A percentile compares a stretch with the other conserved stretches of the same genome.
phyloP scores from a whole-genome alignment of 2,888 invertebrate species.

The Xylophagus ater region DNA sequence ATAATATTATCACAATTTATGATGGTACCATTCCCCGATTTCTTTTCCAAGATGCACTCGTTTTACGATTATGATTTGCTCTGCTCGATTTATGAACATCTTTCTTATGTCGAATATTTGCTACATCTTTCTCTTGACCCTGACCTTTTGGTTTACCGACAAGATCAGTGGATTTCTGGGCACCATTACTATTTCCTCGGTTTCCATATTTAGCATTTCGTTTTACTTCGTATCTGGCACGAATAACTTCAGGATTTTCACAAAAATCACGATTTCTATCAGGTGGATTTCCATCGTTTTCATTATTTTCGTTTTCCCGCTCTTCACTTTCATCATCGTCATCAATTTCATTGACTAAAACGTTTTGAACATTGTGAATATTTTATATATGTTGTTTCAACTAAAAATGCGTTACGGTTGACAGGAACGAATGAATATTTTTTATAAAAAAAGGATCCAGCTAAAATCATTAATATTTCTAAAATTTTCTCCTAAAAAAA shows the following conservation, averaged over 20 bases:
- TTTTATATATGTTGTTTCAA: no score
- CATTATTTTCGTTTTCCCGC: constrained; percentile 30
- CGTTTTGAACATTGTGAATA: constrained; percentile 39
- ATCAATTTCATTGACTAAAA: constrained; percentile 30
- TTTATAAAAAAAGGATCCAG: no score
- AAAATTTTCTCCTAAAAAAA: no score
- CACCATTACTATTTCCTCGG: constrained; percentile 14
- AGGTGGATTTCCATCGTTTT: no score
- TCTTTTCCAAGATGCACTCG: constrained; percentile 70
- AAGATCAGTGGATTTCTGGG: constrained; percentile 35
- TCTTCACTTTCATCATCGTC: constrained; percentile 23
- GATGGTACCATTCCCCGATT: constrained; percentile 65
- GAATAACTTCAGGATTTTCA: constrained; percentile 61
- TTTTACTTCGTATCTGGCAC: constrained; percentile 55
- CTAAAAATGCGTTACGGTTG: no score
- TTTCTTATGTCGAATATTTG: constrained; percentile 63
- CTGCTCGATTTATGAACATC: constrained; percentile 62
- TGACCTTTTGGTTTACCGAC: constrained; percentile 68
- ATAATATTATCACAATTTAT: no score
- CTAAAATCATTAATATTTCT: no score
- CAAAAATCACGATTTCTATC: constrained; percentile 45
- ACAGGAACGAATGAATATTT: no score
- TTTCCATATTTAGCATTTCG: constrained; percentile 28
- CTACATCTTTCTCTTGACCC: constrained; percentile 67
- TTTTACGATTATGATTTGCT: constrained; percentile 70